These are phyloP conservation scores for Sisor rabdophorus DNA, from an alignment of 2,113 vertebrate genomes.

Conservation along the genomic window DNA sequence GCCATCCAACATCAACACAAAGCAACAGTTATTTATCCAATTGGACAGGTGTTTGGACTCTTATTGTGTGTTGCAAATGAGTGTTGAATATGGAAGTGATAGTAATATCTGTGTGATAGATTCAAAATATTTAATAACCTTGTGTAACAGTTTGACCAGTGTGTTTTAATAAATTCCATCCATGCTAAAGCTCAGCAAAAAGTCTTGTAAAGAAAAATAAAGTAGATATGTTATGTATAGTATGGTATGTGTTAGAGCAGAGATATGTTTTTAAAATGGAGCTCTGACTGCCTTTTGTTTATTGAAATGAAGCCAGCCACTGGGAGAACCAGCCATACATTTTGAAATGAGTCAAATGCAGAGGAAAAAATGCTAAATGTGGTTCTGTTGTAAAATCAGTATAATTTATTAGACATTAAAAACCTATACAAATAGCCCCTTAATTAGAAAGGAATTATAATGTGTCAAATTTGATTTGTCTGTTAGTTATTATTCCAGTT, in stretches of 20 bases:
- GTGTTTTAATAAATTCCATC: slow-evolving; percentile 37
- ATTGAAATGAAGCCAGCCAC: slow-evolving; percentile 34
- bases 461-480: not conserved
- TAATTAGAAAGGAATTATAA: not conserved
- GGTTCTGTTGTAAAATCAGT: not conserved
- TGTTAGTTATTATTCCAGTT: not conserved
- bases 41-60: slow-evolving; percentile 37
- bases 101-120: slow-evolving; percentile 25
- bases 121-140: slow-evolving; percentile 39
- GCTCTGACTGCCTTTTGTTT: slow-evolving; percentile 38
- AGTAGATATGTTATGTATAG: slow-evolving; percentile 31
- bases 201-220: slow-evolving; percentile 27
- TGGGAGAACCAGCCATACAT: slow-evolving; percentile 4
- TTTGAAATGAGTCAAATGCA: not conserved
- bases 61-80: slow-evolving; percentile 7
- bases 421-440: not conserved
- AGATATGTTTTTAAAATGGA: slow-evolving; percentile 40
- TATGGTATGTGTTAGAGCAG: slow-evolving; percentile 19
- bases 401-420: not conserved
- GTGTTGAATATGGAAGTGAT: slow-evolving; percentile 22
- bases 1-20: slow-evolving; percentile 40
- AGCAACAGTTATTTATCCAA: slow-evolving; percentile 32
- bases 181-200: slow-evolving; percentile 35
- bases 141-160: slow-evolving; percentile 34
- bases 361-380: slow-evolving; percentile 1